Conservation (phyloP, 2,888 invertebrate genomes). For the Drosophila barbarae region DNA sequence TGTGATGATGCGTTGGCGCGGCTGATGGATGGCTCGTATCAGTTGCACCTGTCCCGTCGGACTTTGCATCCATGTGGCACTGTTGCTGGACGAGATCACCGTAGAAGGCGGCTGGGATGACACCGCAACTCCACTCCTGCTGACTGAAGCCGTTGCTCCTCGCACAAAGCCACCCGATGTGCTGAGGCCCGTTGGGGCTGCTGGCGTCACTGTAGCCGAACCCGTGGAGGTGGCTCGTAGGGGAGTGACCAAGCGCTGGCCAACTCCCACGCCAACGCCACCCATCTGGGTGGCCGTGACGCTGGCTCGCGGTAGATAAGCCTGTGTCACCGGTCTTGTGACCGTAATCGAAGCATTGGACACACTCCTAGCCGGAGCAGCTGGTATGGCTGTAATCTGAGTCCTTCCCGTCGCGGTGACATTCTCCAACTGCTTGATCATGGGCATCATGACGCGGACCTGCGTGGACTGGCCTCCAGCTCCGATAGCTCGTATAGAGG, state of each 20-base stretch:
- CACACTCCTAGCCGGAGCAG: conserved; percentile 74
- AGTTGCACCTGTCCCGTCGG: conserved; percentile 78
- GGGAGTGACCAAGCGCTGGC: conserved; percentile 77
- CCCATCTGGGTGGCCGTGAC: conserved; percentile 78
- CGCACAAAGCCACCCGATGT: conserved; percentile 76
- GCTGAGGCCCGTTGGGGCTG: conserved; percentile 65
- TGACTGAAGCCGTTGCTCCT: conserved; percentile 56
- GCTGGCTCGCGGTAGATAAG: conserved; percentile 77
- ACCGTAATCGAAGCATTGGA: conserved; percentile 80
- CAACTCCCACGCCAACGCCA: conserved; percentile 62
- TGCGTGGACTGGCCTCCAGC: conserved; percentile 78
- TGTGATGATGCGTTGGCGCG: conserved; percentile 78
- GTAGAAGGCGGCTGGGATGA: conserved; percentile 76
- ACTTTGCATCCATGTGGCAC: conserved; percentile 78
- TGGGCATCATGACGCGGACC: conserved; percentile 79
- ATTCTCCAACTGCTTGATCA: conserved; percentile 81
- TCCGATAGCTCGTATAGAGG: conserved; percentile 75
- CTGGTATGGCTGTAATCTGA: conserved; percentile 79
- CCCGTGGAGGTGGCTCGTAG: conserved; percentile 74
- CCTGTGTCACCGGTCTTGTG: conserved; percentile 77
- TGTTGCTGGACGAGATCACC: conserved; percentile 77
- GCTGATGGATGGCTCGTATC: conserved; percentile 78
- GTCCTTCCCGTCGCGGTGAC: conserved; percentile 74
- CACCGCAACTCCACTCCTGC: conserved; percentile 32
- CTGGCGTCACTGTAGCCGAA: conserved; percentile 63